These are phyloP conservation scores for Xanthia togata DNA, from an alignment of 2,888 invertebrate species.

Conservation along the genomic window DNA sequence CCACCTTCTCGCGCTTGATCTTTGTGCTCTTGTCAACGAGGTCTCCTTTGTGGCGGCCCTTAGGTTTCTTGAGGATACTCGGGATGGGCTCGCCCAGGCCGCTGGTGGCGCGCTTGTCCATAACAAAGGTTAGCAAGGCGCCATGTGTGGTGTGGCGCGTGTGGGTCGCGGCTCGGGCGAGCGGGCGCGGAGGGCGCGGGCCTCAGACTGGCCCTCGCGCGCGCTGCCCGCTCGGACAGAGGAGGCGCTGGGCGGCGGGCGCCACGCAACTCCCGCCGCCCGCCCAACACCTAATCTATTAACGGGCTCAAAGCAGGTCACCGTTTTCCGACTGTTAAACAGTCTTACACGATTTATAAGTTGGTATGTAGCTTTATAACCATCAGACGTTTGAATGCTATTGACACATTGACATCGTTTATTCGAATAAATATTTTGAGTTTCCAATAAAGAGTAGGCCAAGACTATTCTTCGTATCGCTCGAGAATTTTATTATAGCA, in stretches of 20 bases:
- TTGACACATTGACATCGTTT: conserved; percentile 66
- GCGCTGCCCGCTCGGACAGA: conserved; percentile 83
- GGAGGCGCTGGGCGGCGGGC: conserved; percentile 77
- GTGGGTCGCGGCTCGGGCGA: conserved; percentile 72
- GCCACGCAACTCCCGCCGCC: conserved; percentile 76
- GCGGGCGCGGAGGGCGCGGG: conserved; percentile 88
- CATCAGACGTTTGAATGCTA: conserved; percentile 43
- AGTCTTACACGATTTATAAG: conserved; percentile 58
- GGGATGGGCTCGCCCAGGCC: conserved; percentile 87
- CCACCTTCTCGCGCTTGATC: conserved; percentile 86
- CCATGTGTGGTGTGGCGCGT: conserved; percentile 71
- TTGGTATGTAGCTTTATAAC: conserved; percentile 44
- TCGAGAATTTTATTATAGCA: no score
- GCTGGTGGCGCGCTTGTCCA: conserved; percentile 86
- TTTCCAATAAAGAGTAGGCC: conserved; percentile 27
- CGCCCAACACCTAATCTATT: conserved; percentile 83
- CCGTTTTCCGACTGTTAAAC: conserved; percentile 72
- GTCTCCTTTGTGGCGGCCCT: conserved; percentile 81
- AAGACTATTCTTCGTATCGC: background rate
- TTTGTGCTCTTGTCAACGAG: conserved; percentile 87
- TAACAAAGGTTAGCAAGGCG: conserved; percentile 79
- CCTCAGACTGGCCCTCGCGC: conserved; percentile 83
- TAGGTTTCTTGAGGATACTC: conserved; percentile 87
- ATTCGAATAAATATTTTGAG: conserved; percentile 23
- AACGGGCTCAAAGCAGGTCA: conserved; percentile 85